phyloP scores from a whole-genome alignment of 1,140 invertebrate genomes.

The Anoplolepis gracilipes region DNA sequence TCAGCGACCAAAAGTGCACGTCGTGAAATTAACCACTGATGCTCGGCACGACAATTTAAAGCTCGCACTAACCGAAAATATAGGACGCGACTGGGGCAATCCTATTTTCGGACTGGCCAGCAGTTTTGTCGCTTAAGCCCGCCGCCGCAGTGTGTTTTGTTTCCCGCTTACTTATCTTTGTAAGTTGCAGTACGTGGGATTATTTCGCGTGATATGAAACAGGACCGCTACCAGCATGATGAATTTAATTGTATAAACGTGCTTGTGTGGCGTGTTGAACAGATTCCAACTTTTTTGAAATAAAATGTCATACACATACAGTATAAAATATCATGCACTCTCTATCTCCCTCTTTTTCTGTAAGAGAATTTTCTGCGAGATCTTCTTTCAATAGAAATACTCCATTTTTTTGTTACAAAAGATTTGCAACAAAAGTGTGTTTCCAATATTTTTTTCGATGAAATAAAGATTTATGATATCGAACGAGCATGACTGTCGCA shows the following conservation, averaged over 20 bases:
- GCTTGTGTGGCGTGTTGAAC: background rate
- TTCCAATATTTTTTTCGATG: background rate
- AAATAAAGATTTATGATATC: background rate
- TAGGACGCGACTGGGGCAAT: background rate
- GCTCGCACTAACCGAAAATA: background rate
- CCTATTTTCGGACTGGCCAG: slow-evolving; percentile 19
- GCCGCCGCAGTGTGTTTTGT: slow-evolving; percentile 2
- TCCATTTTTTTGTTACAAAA: background rate
- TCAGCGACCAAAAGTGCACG: slow-evolving; percentile 23
- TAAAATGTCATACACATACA: background rate
- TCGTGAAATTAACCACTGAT: slow-evolving; percentile 36
- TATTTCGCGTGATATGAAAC: slow-evolving; percentile 27
- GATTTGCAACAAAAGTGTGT: background rate
- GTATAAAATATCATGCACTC: background rate
- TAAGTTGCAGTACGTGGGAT: slow-evolving; percentile 18
- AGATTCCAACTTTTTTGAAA: background rate
- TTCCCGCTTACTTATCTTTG: slow-evolving; percentile 10
- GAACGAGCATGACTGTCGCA: background rate
- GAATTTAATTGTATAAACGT: slow-evolving; percentile 35
- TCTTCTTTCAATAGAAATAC: background rate
- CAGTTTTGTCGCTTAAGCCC: slow-evolving; percentile 19
- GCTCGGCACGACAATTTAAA: slow-evolving; percentile 46
- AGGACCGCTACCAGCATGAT: background rate
- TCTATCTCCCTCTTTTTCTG: background rate
- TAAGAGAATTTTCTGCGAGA: background rate